Evolutionary conservation across 1,140 invertebrate genomes (phyloP).

Genomic region (Lordiphosa mommai): DNA sequence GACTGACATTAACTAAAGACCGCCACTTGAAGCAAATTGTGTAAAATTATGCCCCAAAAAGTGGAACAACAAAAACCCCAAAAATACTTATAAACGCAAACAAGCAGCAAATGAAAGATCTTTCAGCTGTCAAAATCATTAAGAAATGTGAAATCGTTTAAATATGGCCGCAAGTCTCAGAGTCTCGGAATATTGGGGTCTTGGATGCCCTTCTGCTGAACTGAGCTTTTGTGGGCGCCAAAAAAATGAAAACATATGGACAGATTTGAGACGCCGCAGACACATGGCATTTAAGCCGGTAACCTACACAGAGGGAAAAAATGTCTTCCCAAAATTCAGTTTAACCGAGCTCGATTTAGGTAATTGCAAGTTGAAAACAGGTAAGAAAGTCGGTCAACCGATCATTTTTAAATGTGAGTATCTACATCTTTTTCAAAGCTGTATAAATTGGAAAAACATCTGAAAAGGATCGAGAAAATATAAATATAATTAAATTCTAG

Average conservation of each 20-base stretch:
- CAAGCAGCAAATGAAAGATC: conserved; percentile 60
- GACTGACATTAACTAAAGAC: conserved; percentile 72
- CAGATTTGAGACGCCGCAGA: conserved; percentile 19
- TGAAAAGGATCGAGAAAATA: too few relatives aligned
- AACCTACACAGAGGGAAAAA: conserved; percentile 12
- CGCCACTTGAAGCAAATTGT: conserved; percentile 52
- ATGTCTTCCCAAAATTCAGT: too few relatives aligned
- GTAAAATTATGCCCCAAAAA: conserved; percentile 47
- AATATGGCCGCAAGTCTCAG: conserved; percentile 36
- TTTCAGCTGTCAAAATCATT: conserved; percentile 76
- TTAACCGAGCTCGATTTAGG: too few relatives aligned
- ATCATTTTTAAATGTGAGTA: too few relatives aligned
- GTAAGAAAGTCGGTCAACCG: too few relatives aligned
- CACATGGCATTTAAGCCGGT: conserved; percentile 31
- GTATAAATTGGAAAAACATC: too few relatives aligned
- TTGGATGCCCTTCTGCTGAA: conserved; percentile 33
- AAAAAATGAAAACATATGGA: conserved; percentile 36
- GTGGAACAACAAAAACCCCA: conserved; percentile 12
- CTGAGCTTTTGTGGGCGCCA: conserved; percentile 42
- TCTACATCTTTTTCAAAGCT: too few relatives aligned
- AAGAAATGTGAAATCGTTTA: conserved; percentile 73
- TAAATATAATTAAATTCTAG: too few relatives aligned
- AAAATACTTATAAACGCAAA: conserved; percentile 33
- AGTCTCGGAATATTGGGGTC: conserved; percentile 4
- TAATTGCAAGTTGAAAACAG: too few relatives aligned